Percentiles rank a stretch among this genome's conserved stretches.
Conservation (phyloP, 2,888 invertebrate species). For the Brachypalpus laphriformis region DNA sequence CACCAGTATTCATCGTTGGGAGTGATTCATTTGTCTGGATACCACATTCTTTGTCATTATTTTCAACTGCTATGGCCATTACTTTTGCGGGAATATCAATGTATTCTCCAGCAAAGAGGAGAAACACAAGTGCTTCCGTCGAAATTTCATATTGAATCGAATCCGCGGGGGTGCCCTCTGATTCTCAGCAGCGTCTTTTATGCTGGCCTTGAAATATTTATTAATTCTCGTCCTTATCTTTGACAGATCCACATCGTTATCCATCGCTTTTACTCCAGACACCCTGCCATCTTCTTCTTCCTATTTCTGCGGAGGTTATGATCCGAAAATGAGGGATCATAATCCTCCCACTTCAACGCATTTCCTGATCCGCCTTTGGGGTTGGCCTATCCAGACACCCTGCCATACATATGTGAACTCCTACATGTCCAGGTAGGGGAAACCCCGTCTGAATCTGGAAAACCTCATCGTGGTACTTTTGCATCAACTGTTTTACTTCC, state of each 20-base stretch:
- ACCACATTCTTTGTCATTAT: slow-evolving; percentile 51
- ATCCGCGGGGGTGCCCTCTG: not conserved
- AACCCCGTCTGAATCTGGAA: slow-evolving; percentile 78
- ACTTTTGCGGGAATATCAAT: slow-evolving; percentile 78
- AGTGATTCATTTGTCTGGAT: slow-evolving; percentile 77
- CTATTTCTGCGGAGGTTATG: too few species aligned
- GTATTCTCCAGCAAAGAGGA: slow-evolving; percentile 77
- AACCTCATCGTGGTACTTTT: slow-evolving; percentile 44
- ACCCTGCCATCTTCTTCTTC: too few species aligned
- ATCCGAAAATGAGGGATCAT: too few species aligned
- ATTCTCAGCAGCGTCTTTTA: not conserved
- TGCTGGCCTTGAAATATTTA: slow-evolving; percentile 63
- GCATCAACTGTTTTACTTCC: slow-evolving; percentile 54
- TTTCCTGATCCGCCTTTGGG: too few species aligned
- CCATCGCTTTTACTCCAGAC: too few species aligned
- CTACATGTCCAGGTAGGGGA: slow-evolving; percentile 77
- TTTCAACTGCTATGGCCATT: slow-evolving; percentile 63
- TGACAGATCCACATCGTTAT: slow-evolving; percentile 56
- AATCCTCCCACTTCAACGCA: too few species aligned
- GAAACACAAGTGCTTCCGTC: slow-evolving; percentile 77
- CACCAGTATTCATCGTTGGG: slow-evolving; percentile 78
- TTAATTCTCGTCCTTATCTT: slow-evolving; percentile 75
- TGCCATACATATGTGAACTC: too few species aligned
- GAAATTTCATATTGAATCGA: slow-evolving; percentile 73
- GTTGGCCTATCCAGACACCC: slow-evolving; percentile 50